Evolutionary conservation across 1,140 invertebrate genomes (phyloP), one percentile per base, ranked within the genome.

Genomic region (Leguminivora glycinivorella): DNA sequence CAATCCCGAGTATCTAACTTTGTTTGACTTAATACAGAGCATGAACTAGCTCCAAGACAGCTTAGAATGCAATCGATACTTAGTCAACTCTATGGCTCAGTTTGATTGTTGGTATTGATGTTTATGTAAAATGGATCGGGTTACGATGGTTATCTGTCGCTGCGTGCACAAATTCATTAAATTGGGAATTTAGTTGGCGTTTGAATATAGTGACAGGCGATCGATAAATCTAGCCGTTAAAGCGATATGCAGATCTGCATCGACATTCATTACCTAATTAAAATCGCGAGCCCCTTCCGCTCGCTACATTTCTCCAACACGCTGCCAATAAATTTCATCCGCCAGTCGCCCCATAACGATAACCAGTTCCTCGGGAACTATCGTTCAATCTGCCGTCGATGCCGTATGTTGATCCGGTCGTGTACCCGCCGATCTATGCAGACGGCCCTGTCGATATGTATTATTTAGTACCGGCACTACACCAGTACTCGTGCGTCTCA

Each of bases 241-340:
- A 84, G 81, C 87, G 87, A 91, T 90, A 91, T 89, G 88, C 87
- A 91, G 88, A 91, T 91, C 89, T 83, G 82, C 88, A 89, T 90
- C 87, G 88, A 90, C 89, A 88, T 90, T 89, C 87, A 90, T 91
- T 91, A 89, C 89, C 89, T 91, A 91, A 91, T 91, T 91, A 91
- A 91, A 91, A 91, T 88, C 89, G 88, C 87, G 85, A 87, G 83
- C 84, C 88, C 87, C 89, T 89, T 91, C 88, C 89, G 86, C 85
- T 87, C 85, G 88, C 88, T 89, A 91, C 88, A 91, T 91, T 89
- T 91, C 89, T 91, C 87, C 88, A 84, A 81, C 81, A 85, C 84
- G 79, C 83, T 89, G 88, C 88, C 89, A 91, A 91, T 91, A 91
- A 91, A 91, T 91, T 91, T 91, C 89, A 90, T 88, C 85, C 86